Base-by-base conservation (phyloP, 1,140 invertebrate species). In the Panagrolaimus sp. region DNA sequence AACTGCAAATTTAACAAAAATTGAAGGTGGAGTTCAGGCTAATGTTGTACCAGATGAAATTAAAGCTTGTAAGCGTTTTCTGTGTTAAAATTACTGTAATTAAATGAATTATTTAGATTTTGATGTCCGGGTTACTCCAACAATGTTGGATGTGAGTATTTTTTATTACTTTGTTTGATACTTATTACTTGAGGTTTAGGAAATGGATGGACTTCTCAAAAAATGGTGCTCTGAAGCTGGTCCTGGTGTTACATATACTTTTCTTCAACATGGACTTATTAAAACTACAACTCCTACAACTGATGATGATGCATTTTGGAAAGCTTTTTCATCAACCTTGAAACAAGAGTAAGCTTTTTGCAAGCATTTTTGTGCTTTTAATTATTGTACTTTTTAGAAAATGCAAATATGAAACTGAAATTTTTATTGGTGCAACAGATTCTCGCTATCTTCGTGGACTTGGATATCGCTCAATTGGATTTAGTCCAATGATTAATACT, bases 11-110 rank as follows among this genome's bases (percentile, higher is more conserved):
- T 85, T 95, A 65, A 96, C 91, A 0, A 88, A 88, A 82, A 67
- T 93, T 64, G 84, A 87, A 84, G 93, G 93, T 67, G 93, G 93
- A 14, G 88, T 93, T 1, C 92, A 95, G 84, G 85, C 87, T n/a
- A 97, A 97, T 84, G 91, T 96, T 2, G 87, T 96, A 62, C 94
- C 94, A 0, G 88, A 89, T 53, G 87, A 90, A 77, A 81, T 96
- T 25, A 86, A 84, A 0, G 89, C 88, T 0, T 74, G 70, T 74
- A 75, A n/a, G n/a, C 45, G 70, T 43, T 48, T 20, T 14, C 23
- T 31, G 13, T 7, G 44, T 38, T 44, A 42, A 44, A 44, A 64
- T 13, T 23, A 69, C 20, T 13, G 27, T 31, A 69, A 9, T 45
- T 20, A 16, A 11, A 67, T 44, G 14, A 14, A 44, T 71, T 65